Conservation (phyloP, 2,113 vertebrate species). For the Oreochromis spilurus region DNA sequence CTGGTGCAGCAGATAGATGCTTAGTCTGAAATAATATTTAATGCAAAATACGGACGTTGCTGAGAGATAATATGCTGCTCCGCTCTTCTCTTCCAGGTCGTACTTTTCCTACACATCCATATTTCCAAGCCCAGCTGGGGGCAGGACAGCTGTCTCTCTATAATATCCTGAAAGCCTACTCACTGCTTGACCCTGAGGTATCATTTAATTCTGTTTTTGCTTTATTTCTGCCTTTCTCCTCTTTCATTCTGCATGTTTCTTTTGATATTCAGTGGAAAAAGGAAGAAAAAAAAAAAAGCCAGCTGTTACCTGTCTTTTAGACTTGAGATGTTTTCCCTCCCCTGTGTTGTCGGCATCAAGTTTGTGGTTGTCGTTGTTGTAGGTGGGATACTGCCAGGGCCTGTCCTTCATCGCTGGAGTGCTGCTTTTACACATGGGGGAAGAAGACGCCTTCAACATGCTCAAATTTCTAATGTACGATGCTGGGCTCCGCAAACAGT, state of each 20-base stretch:
- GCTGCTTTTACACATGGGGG: conserved; percentile 93
- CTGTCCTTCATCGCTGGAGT: conserved; percentile 97
- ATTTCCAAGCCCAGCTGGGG: conserved; percentile 92
- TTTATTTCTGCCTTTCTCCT: not conserved
- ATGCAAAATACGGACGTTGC: not conserved
- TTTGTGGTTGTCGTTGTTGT: conserved; percentile 12
- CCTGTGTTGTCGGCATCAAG: not conserved
- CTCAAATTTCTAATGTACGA: conserved; percentile 98
- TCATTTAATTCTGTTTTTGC: not conserved
- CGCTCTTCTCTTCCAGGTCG: conserved; percentile 74
- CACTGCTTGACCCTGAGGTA: conserved; percentile 92
- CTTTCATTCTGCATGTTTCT: not conserved
- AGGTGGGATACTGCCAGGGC: conserved; percentile 97
- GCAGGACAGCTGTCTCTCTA: conserved; percentile 94
- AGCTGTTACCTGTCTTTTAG: not conserved
- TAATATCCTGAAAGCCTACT: conserved; percentile 96
- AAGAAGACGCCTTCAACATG: conserved; percentile 95
- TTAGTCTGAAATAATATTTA: not conserved
- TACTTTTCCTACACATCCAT: conserved; percentile 96
- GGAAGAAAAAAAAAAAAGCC: not conserved
- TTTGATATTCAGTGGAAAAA: not conserved
- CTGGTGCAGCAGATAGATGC: not conserved
- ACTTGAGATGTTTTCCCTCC: not conserved
- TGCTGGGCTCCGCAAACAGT: conserved; percentile 92
- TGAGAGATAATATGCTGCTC: not conserved